Conservation (phyloP, 2,113 vertebrate species). For the Erythrocercus mccallii region DNA sequence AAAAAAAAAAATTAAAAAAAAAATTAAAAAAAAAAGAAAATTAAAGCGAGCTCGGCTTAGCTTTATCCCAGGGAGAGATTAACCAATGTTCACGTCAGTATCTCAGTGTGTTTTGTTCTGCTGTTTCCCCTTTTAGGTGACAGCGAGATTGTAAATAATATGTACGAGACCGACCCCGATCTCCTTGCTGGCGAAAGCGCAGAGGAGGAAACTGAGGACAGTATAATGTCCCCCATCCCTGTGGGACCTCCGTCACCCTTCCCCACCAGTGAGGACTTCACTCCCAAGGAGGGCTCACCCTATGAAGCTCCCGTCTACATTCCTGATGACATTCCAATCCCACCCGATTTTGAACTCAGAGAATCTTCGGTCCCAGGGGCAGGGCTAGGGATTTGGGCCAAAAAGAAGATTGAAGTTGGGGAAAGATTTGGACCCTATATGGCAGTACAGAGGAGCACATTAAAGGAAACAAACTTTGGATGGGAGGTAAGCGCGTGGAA, state of each 20-base stretch:
- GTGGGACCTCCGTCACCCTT: slow-evolving; percentile 86
- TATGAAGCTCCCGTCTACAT: slow-evolving; percentile 99
- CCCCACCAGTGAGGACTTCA: slow-evolving; percentile 93
- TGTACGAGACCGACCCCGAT: slow-evolving; percentile 92
- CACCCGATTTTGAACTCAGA: slow-evolving; percentile 92
- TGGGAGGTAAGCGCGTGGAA: slow-evolving; percentile 88
- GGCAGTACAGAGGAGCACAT: slow-evolving; percentile 75
- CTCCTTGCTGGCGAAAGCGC: slow-evolving; percentile 84
- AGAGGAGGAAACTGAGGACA: slow-evolving; percentile 92
- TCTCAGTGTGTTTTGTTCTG: slow-evolving; percentile 66
- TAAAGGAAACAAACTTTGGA: slow-evolving; percentile 90
- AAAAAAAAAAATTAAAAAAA: not conserved
- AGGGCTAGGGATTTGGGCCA: slow-evolving; percentile 96
- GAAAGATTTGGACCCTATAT: slow-evolving; percentile 90
- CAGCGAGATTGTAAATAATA: slow-evolving; percentile 88
- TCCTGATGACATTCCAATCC: slow-evolving; percentile 98
- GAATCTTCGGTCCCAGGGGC: slow-evolving; percentile 96
- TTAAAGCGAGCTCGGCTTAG: not conserved
- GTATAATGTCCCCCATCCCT: slow-evolving; percentile 92
- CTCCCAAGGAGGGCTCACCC: slow-evolving; percentile 97
- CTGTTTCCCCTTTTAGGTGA: slow-evolving; percentile 82
- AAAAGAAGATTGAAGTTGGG: slow-evolving; percentile 83
- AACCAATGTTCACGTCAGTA: slow-evolving; percentile 33
- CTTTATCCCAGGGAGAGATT: not conserved
- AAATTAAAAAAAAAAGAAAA: too few species aligned